Conservation (phyloP, 2,113 vertebrate genomes). For the Myanophis thanlyinensis region DNA sequence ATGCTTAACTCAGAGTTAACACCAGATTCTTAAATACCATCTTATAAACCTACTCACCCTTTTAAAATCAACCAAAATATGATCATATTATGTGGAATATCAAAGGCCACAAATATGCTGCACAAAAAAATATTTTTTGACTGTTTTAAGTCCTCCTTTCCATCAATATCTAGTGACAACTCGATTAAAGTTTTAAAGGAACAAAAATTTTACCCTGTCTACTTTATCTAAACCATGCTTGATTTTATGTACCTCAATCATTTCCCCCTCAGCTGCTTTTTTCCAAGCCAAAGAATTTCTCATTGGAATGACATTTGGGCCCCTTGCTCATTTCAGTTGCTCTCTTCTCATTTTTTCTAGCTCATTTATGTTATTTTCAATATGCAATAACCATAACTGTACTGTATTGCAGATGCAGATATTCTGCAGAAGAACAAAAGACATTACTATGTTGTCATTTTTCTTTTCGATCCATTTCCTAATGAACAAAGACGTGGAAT, state of each 20-base stretch:
- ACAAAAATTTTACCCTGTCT: not conserved
- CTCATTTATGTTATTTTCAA: not conserved
- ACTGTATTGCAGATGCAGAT: not conserved
- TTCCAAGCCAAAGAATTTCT: not conserved
- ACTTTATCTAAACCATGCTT: not conserved
- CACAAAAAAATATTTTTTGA: too few relatives aligned
- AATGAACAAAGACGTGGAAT: not conserved
- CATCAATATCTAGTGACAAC: too few relatives aligned
- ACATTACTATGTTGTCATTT: not conserved
- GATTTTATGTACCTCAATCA: not conserved
- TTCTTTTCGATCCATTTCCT: not conserved
- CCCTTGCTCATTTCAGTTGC: not conserved
- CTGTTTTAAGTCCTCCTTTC: not conserved
- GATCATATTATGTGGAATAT: not conserved
- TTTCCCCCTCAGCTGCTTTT: not conserved
- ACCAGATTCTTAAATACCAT: not conserved
- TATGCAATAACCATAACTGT: not conserved
- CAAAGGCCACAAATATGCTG: not conserved
- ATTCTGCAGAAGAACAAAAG: not conserved
- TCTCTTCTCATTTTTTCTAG: not conserved
- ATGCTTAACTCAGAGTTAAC: not conserved
- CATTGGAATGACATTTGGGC: not conserved
- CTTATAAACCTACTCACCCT: not conserved
- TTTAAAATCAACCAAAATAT: not conserved
- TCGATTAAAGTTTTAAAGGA: not conserved